These are phyloP conservation scores for Gasteruption jaculator DNA, from an alignment of 2,888 invertebrate genomes.

Conservation along the genomic window DNA sequence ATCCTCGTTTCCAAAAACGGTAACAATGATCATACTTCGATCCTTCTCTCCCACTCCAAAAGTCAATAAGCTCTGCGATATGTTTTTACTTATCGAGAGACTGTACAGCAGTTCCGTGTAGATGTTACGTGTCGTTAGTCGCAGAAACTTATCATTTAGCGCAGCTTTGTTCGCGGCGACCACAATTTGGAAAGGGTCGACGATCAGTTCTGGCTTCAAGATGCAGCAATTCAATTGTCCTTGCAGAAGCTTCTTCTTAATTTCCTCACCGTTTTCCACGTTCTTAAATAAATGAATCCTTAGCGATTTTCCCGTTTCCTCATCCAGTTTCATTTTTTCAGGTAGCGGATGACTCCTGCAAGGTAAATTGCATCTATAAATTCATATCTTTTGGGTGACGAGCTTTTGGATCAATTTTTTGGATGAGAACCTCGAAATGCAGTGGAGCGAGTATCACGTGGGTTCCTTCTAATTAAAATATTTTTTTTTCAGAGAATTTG, in stretches of 20 bases:
- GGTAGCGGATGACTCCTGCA: not conserved
- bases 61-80: conserved; percentile 62
- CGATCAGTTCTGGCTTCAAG: conserved; percentile 60
- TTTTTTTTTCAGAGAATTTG: too few relatives aligned
- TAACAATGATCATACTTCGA: conserved; percentile 52
- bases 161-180: conserved; percentile 68
- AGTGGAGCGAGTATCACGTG: too few relatives aligned
- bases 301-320: conserved; percentile 49
- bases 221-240: conserved; percentile 61
- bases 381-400: too few relatives aligned
- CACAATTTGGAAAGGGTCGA: conserved; percentile 60
- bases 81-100: conserved; percentile 66
- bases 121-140: conserved; percentile 60
- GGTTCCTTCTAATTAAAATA: too few relatives aligned
- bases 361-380: not conserved
- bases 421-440: too few relatives aligned
- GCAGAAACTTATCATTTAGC: conserved; percentile 51
- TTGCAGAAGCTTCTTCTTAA: conserved; percentile 56
- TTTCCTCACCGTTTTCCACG: conserved; percentile 57
- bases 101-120: conserved; percentile 67
- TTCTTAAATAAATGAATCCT: conserved; percentile 58
- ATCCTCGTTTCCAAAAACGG: conserved; percentile 43
- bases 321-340: conserved; percentile 47
- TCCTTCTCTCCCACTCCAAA: conserved; percentile 61
- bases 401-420: too few relatives aligned